These are phyloP conservation scores for Onychomys torridus DNA, from an alignment of 2,797 vertebrate species.

Conservation along the genomic window DNA sequence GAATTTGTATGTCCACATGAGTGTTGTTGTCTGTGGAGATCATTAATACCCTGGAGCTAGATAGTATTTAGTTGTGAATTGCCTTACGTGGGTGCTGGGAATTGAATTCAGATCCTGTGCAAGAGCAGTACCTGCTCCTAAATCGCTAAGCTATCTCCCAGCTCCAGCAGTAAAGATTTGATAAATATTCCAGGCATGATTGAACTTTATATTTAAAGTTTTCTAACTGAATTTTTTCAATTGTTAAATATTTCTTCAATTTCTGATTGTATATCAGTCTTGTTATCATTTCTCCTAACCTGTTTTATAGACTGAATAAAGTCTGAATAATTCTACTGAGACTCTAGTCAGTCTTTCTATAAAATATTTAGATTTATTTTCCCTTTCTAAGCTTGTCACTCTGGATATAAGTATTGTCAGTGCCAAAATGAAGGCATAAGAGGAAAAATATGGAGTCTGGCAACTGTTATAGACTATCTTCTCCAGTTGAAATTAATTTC, in stretches of 20 bases:
- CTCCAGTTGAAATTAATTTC: conserved; percentile 37
- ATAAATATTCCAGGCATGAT: background rate
- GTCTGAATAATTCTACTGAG: background rate
- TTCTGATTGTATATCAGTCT: background rate
- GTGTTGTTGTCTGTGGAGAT: background rate
- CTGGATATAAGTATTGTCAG: too few relatives aligned
- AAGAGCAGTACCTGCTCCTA: background rate
- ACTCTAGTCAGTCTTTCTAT: background rate
- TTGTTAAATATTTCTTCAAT: background rate
- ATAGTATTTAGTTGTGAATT: background rate
- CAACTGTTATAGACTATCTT: background rate
- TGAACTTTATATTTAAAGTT: background rate
- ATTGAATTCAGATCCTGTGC: too few relatives aligned
- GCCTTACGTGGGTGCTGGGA: too few relatives aligned
- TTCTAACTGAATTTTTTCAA: background rate
- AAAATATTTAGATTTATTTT: background rate
- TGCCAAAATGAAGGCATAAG: conserved; percentile 27
- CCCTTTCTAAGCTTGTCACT: background rate
- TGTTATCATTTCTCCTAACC: background rate
- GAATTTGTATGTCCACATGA: background rate
- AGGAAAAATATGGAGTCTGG: conserved; percentile 23
- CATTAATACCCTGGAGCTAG: too few relatives aligned
- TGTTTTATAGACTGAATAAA: background rate
- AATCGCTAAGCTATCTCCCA: background rate
- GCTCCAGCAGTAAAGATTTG: background rate